phyloP scores from a whole-genome alignment of 2,888 invertebrate species.

The Epistrophe grossulariae region DNA sequence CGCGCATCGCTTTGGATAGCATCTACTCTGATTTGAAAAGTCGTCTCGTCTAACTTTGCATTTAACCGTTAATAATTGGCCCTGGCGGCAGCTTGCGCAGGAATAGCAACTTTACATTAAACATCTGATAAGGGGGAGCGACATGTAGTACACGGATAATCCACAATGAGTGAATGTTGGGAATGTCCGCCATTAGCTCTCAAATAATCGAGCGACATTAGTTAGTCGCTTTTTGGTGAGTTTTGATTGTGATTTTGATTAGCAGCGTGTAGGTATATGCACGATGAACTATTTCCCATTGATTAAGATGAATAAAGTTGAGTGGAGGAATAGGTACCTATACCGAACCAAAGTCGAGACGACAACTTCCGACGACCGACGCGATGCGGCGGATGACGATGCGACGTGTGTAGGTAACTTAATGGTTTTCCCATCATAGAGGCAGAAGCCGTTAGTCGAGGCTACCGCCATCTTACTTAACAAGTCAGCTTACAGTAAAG shows the following conservation, averaged over 20 bases:
- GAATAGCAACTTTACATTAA: conserved; percentile 6
- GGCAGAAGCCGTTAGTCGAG: conserved; percentile 16
- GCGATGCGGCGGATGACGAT: background rate
- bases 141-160: conserved; percentile 34
- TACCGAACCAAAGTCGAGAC: background rate
- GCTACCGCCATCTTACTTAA: conserved; percentile 1
- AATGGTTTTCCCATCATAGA: conserved; percentile 43
- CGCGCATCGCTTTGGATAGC: conserved; percentile 32
- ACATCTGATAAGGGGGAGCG: conserved; percentile 60
- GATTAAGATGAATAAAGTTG: conserved; percentile 55
- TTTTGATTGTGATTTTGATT: conserved; percentile 72
- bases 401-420: conserved; percentile 22
- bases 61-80: conserved; percentile 75
- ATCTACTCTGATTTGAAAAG: conserved; percentile 23
- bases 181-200: conserved; percentile 71
- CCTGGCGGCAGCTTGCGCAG: conserved; percentile 17
- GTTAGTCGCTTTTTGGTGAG: conserved; percentile 34
- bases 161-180: conserved; percentile 44
- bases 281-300: conserved; percentile 43
- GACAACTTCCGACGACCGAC: background rate
- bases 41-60: conserved; percentile 62
- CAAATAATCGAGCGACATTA: conserved; percentile 45
- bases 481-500: background rate
- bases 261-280: conserved; percentile 41
- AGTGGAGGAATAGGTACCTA: conserved; percentile 25